Evolutionary conservation across 2,797 vertebrate species (phyloP), one percentile per base, ranked within the genome.

Genomic region (Danio jaintianensis): DNA sequence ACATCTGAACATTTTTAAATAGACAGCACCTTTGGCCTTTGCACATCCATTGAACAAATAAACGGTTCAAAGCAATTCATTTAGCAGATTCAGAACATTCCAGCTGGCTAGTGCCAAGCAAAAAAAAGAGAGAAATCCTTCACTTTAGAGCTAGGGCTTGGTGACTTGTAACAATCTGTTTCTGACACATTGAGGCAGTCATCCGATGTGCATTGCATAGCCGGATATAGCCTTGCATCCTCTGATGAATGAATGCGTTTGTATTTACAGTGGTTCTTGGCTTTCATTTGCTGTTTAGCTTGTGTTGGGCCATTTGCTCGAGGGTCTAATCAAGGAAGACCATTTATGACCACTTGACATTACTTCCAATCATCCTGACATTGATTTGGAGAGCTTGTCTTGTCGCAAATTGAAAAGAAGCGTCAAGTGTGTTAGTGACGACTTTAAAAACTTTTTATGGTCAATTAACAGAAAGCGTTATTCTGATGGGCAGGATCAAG

Each of bases 1-100:
- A 90, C 85, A 82, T 83, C 68, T 87, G 88, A 87, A 75, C 42
- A 56, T 22, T 89, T 91, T 90, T 92, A 93, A 92, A 94, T 93
- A 92, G 90, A 87, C 18, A 4, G 70, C 88, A 90, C 89, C 88
- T 93, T 93, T 91, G 89, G 86, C 85, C 85, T 80, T 67, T 68
- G 73, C 84, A 86, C 85, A 18, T 86, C 87, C 83, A 81, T 85
- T 82, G 80, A 48, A 81, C 80, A 71, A 85, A 85, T 84, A 63
- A 63, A 79, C 42, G 45, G 83, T 86, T 85, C 61, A 75, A 87
- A 81, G 55, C 81, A 47, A 48, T 38, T 76, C 40, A 72, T 75
- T 59, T 67, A 38, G 58, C 16, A 40, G 15, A 64, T 43, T 40
- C 47, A 72, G 29, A 74, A 64, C 75, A 72, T 64, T 48, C 52